phyloP scores from a whole-genome alignment of 1,140 invertebrate species.

The Macrocentrus cingulum region DNA sequence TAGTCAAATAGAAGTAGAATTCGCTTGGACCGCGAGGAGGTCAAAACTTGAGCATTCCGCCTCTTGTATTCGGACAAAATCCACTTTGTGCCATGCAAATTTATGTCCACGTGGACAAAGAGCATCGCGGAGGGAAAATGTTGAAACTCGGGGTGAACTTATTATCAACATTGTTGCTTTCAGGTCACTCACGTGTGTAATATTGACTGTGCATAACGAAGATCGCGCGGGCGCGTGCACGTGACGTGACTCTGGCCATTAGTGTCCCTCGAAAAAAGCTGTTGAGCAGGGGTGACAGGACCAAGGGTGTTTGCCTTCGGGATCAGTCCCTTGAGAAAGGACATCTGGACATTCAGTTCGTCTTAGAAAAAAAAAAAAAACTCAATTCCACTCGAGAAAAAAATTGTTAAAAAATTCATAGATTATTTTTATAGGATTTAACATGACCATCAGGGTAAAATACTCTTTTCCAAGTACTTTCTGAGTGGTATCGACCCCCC shows the following conservation, averaged over 20 bases:
- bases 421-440: too few species aligned
- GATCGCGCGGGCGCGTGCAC: neutral
- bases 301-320: neutral
- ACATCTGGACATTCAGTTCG: too few species aligned
- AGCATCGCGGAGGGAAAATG: too few species aligned
- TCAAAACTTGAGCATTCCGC: too few species aligned
- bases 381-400: neutral
- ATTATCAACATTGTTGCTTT: neutral
- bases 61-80: too few species aligned
- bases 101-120: too few species aligned
- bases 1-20: too few species aligned
- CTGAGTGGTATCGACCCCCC: constrained; percentile 38
- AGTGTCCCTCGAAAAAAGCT: neutral
- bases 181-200: neutral
- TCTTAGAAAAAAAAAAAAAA: neutral
- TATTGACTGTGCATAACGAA: constrained; percentile 2
- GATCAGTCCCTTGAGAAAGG: constrained; percentile 6
- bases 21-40: too few species aligned
- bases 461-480: constrained; percentile 29
- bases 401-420: neutral
- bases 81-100: too few species aligned
- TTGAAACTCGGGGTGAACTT: neutral
- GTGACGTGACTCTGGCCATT: constrained; percentile 1
- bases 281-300: neutral
- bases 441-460: too few species aligned